Evolutionary conservation across 1,140 invertebrate species (phyloP).

Genomic region (Cotesia vestalis): DNA sequence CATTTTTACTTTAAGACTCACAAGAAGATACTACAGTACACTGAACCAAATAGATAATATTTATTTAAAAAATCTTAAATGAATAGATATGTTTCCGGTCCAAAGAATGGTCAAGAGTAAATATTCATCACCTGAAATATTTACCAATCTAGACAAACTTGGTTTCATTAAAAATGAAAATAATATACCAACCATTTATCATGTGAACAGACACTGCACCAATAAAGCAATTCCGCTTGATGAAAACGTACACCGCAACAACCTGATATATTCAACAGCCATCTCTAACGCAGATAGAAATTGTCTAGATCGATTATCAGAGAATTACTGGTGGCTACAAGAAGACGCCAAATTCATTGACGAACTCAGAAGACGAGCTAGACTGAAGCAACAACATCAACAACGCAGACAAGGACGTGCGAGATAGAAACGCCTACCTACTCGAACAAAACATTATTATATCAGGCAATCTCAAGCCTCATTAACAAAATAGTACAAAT

Average conservation of each 20-base stretch:
- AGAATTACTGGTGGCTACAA: slow-evolving; percentile 25
- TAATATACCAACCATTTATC: slow-evolving; percentile 10
- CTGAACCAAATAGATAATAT: too few species aligned
- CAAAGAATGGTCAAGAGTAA: too few species aligned
- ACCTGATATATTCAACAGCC: neutral
- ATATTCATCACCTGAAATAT: neutral
- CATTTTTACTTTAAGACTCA: too few species aligned
- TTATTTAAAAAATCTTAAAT: too few species aligned
- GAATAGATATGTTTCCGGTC: too few species aligned
- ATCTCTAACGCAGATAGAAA: neutral
- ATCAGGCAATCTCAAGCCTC: too few species aligned
- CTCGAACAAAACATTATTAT: too few species aligned
- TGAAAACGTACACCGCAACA: neutral
- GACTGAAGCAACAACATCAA: neutral
- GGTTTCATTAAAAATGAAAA: slow-evolving; percentile 15
- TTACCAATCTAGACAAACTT: neutral
- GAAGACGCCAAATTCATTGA: slow-evolving; percentile 5
- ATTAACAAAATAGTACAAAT: too few species aligned
- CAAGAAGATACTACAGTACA: too few species aligned
- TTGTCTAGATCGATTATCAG: neutral
- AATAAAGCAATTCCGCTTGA: slow-evolving; percentile 6
- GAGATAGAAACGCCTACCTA: neutral
- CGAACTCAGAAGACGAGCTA: slow-evolving; percentile 11
- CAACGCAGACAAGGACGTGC: too few species aligned
- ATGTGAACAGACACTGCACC: neutral